These are phyloP conservation scores for Cylas formicarius DNA, from an alignment of 1,140 invertebrate genomes.

Conservation along the genomic window DNA sequence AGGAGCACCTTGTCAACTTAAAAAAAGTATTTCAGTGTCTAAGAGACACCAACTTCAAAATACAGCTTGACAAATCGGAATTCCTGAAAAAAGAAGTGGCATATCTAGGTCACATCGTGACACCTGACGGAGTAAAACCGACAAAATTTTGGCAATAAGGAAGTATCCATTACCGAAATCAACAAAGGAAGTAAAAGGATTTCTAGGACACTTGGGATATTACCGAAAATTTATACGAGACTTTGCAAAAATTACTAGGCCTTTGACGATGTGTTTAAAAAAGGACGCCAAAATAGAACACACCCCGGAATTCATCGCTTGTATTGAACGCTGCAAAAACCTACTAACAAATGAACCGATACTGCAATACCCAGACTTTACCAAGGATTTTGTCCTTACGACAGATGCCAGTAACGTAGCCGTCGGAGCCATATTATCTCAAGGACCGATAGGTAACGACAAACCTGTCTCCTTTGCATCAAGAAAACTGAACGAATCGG, in stretches of 20 bases:
- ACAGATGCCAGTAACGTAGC: slow-evolving; percentile 38
- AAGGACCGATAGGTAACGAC: slow-evolving; percentile 27
- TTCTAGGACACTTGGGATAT: slow-evolving; percentile 38
- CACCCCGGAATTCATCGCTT: background rate
- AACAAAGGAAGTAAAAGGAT: slow-evolving; percentile 33
- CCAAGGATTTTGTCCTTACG: slow-evolving; percentile 32
- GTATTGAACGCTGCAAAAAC: slow-evolving; percentile 31
- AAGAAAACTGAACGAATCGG: slow-evolving; percentile 15
- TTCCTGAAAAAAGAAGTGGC: slow-evolving; percentile 40
- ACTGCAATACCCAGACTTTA: slow-evolving; percentile 36
- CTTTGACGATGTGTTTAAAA: slow-evolving; percentile 28
- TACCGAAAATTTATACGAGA: slow-evolving; percentile 36
- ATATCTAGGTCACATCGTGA: slow-evolving; percentile 42
- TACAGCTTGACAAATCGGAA: slow-evolving; percentile 16
- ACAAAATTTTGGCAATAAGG: slow-evolving; percentile 8
- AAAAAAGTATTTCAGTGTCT: slow-evolving; percentile 5
- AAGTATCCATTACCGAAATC: slow-evolving; percentile 32
- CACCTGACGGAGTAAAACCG: slow-evolving; percentile 19
- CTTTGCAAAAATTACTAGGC: too few species aligned
- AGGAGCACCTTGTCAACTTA: background rate
- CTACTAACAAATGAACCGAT: slow-evolving; percentile 32
- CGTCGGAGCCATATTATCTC: slow-evolving; percentile 36
- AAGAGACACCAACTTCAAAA: slow-evolving; percentile 8
- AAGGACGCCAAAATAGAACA: slow-evolving; percentile 25
- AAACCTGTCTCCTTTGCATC: slow-evolving; percentile 24